Base-by-base conservation (phyloP, 2,113 vertebrate species). In the Lynx canadensis region DNA sequence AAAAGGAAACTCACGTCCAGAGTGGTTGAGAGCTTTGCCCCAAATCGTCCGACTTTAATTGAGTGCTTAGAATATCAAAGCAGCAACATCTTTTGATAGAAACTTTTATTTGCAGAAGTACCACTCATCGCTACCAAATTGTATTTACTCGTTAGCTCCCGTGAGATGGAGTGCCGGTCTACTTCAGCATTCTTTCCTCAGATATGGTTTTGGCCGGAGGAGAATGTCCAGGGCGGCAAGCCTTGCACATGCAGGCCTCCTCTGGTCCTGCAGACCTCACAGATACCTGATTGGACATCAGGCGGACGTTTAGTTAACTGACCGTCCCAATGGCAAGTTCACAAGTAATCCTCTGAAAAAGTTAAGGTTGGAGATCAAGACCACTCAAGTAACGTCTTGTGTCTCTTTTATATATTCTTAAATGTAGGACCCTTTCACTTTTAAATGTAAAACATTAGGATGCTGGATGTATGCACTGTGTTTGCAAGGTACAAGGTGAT, bases 91-190 rank as follows among this genome's bases (percentile, higher is more conserved):
- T 18, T 94, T 65, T 63, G 60, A 45, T 65, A 93, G 94, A 82
- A 55, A 50, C 38, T 69, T 82, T 76, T 36, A 91, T 48, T 90
- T 87, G 94, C 85, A 88, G 55, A 89, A 93, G 25, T 85, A n/a
- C 3, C 2, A 48, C 0, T 80, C 18, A 27, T 38, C 45, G 5
- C 11, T 76, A 38, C 52, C 19, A 38, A 25, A 41, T 79, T 1
- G 0, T 71, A 9, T 79, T 69, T 19, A 13, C n/a, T 55, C 12
- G 12, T 95, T 82, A 45, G 68, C 80, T 63, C 38, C 3, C 0
- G 31, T n/a, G 68, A 63, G 60, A 16, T n/a, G 82, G 81, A 65
- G 50, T 7, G 6, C 38, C 2, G 27, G 25, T 52, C 4, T 48
- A 27, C 31, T 45, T 31, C 23, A 29, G 31, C 38, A 65, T 78